Percentiles rank a stretch among this genome's conserved stretches.
Evolutionary conservation across 37 sponge, comb jelly and placozoan species (phyloP).

Genomic region (Aplysina aerophoba): DNA sequence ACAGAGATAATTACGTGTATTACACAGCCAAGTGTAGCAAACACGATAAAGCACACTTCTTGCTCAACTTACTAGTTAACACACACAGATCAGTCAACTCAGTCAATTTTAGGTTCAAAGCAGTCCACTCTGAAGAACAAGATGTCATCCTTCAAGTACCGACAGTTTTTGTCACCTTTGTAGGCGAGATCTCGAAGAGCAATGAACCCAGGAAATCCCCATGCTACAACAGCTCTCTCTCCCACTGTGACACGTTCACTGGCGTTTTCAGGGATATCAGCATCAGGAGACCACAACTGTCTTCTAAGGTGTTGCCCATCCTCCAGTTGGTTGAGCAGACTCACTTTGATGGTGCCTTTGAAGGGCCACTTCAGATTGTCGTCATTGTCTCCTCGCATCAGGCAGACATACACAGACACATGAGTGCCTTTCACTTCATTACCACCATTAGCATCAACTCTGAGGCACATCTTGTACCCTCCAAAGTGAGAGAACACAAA

Average conservation of each 20-base stretch:
- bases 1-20: too few species aligned
- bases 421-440: neutral
- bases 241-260: neutral
- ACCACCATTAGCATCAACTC: too few species aligned
- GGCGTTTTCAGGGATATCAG: neutral
- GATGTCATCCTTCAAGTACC: neutral
- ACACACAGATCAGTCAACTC: too few species aligned
- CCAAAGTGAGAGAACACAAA: neutral
- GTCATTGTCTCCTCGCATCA: too few species aligned
- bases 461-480: too few species aligned
- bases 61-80: too few species aligned
- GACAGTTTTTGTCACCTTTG: neutral
- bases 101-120: neutral
- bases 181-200: neutral
- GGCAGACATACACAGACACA: too few species aligned
- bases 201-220: neutral
- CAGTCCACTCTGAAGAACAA: neutral
- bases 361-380: too few species aligned
- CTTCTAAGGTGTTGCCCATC: conserved; percentile 10
- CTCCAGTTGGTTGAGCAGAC: too few species aligned
- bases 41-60: too few species aligned
- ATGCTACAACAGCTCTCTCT: neutral
- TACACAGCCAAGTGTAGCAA: too few species aligned
- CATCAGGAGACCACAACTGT: neutral
- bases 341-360: too few species aligned